These are phyloP conservation scores for Psittacara wagleri DNA, from an alignment of 2,113 vertebrate genomes.

Conservation along the genomic window DNA sequence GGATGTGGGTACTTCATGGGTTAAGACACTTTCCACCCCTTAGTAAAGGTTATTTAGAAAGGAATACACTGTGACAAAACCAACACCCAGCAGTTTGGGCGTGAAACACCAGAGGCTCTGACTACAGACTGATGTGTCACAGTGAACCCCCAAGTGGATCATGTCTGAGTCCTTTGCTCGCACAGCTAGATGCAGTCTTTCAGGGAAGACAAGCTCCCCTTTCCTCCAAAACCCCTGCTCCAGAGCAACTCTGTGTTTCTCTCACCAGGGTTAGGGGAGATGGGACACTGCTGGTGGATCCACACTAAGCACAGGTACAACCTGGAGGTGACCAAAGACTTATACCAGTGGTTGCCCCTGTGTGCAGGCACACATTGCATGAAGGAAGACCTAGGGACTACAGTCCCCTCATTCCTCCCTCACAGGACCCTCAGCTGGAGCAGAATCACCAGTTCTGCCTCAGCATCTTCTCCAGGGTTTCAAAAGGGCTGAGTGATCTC, in stretches of 20 bases:
- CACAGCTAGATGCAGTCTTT: fast-evolving
- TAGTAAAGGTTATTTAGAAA: not conserved
- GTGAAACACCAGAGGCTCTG: not conserved
- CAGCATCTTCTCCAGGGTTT: not conserved
- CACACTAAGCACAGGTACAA: not conserved
- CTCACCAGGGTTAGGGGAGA: not conserved
- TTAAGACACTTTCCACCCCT: not conserved
- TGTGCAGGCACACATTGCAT: not conserved
- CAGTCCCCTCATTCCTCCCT: not conserved
- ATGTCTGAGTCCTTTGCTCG: not conserved
- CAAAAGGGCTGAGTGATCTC: not conserved
- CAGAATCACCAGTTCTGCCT: not conserved
- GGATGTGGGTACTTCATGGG: fast-evolving
- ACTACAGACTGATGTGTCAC: not conserved
- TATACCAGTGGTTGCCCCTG: too few species aligned
- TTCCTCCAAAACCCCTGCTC: not conserved
- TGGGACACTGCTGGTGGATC: not conserved
- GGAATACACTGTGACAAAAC: not conserved
- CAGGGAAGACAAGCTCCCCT: not conserved
- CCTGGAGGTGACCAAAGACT: not conserved
- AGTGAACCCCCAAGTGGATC: not conserved
- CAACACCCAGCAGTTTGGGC: not conserved
- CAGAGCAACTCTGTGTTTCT: not conserved
- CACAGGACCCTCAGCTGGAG: not conserved
- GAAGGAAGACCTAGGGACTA: not conserved